A percentile compares a stretch with the other conserved stretches of the same genome.
These are phyloP conservation scores for Syngnathoides biaculeatus DNA, from an alignment of 2,113 vertebrate species.

Conservation along the genomic window DNA sequence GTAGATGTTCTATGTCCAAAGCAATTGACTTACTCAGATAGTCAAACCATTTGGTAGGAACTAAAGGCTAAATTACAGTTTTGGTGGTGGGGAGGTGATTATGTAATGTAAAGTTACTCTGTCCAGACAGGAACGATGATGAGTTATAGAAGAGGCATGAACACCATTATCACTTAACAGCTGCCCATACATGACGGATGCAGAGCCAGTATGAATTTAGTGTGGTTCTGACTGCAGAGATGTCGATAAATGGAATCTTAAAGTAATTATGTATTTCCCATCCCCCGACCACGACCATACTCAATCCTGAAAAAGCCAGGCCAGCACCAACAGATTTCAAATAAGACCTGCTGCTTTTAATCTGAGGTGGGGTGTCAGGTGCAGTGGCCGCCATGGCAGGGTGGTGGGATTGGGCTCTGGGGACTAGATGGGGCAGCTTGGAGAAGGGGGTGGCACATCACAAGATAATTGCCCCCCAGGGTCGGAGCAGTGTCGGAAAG, in stretches of 20 bases:
- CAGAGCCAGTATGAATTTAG: conserved; percentile 66
- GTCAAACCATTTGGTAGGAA: background rate
- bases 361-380: conserved; percentile 73
- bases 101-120: background rate
- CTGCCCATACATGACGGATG: conserved; percentile 62
- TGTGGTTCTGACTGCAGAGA: conserved; percentile 46
- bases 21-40: background rate
- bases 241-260: conserved; percentile 38
- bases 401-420: conserved; percentile 65
- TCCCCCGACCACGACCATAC: background rate
- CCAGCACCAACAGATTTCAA: conserved; percentile 75
- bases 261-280: conserved; percentile 63
- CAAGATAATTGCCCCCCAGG: conserved; percentile 66
- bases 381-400: conserved; percentile 37
- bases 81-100: background rate
- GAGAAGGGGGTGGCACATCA: conserved; percentile 36
- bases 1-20: background rate
- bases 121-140: conserved; percentile 5
- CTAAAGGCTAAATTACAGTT: background rate
- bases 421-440: conserved; percentile 50
- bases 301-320: conserved; percentile 58
- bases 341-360: conserved; percentile 72
- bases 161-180: conserved; percentile 34
- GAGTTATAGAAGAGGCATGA: conserved; percentile 19
- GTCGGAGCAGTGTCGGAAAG: conserved; percentile 28